Conservation (phyloP, 2,113 vertebrate genomes). For the Apodemus sylvaticus region DNA sequence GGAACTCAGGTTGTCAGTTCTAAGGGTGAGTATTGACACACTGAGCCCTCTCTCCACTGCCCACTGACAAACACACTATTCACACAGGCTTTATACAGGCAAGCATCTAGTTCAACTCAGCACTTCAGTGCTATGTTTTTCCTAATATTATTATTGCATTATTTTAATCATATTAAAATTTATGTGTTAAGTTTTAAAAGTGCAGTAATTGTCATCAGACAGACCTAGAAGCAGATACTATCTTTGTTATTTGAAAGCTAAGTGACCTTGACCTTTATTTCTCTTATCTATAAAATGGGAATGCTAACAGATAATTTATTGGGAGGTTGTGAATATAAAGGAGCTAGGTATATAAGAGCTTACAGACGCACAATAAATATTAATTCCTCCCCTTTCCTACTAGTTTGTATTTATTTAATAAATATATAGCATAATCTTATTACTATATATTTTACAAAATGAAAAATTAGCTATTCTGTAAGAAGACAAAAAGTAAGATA, state of each 20-base stretch:
- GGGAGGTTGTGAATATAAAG: conserved; percentile 31
- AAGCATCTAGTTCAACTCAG: background rate
- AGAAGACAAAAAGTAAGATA: background rate
- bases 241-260: conserved; percentile 19
- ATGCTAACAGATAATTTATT: conserved; percentile 37
- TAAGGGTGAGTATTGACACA: too few species aligned
- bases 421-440: background rate
- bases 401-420: conserved; percentile 51
- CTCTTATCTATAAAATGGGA: conserved; percentile 55
- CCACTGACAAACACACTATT: background rate
- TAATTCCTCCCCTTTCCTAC: background rate
- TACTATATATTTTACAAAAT: background rate
- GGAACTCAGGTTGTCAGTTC: background rate
- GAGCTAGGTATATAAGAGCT: background rate
- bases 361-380: conserved; percentile 26
- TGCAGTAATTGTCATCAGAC: background rate
- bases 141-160: background rate
- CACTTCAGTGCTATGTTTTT: background rate
- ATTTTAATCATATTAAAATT: conserved; percentile 49
- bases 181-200: conserved; percentile 14
- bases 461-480: conserved; percentile 30
- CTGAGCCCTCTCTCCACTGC: background rate
- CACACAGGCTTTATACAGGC: background rate
- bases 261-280: conserved; percentile 2
- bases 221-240: background rate